Evolutionary conservation across 2,888 invertebrate genomes (phyloP).

Genomic region (Zygogramma bicolorata): DNA sequence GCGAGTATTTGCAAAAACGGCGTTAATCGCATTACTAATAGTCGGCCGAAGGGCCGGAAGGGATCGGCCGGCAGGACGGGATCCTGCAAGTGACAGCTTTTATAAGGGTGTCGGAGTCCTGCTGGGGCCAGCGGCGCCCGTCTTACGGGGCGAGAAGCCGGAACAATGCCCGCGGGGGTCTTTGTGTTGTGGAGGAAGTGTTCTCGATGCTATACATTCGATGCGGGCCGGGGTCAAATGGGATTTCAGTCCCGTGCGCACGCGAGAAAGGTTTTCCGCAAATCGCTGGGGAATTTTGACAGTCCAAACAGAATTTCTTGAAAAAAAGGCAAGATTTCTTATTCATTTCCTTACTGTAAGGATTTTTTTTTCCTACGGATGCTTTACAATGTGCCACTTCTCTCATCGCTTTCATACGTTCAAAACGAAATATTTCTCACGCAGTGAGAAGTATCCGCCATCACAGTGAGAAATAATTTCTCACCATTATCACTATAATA

Average conservation of each 20-base stretch:
- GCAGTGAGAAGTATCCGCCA: too few relatives aligned
- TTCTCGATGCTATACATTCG: neutral
- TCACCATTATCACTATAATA: too few relatives aligned
- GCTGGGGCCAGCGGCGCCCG: constrained; percentile 60
- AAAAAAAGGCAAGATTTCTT: too few relatives aligned
- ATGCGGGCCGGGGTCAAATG: constrained; percentile 9
- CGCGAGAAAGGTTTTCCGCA: too few relatives aligned
- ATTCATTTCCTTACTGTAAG: too few relatives aligned
- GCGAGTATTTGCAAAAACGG: constrained; percentile 61
- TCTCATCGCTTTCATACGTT: too few relatives aligned
- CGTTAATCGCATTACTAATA: constrained; percentile 65
- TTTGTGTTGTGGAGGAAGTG: neutral
- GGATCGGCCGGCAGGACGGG: constrained; percentile 55
- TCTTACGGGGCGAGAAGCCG: constrained; percentile 55
- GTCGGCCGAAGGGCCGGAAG: constrained; percentile 53
- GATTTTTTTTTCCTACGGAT: too few relatives aligned
- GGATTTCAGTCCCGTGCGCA: neutral
- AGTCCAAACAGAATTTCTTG: too few relatives aligned
- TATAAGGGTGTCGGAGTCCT: constrained; percentile 65
- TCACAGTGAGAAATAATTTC: too few relatives aligned
- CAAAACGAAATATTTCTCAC: too few relatives aligned
- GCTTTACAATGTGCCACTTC: too few relatives aligned
- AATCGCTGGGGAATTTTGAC: too few relatives aligned
- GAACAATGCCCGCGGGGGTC: constrained; percentile 44
- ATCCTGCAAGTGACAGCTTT: constrained; percentile 65